A percentile compares a stretch with the other conserved stretches of the same genome.
phyloP scores from a whole-genome alignment of 2,888 invertebrate genomes.

The Mesochorus sp. region DNA sequence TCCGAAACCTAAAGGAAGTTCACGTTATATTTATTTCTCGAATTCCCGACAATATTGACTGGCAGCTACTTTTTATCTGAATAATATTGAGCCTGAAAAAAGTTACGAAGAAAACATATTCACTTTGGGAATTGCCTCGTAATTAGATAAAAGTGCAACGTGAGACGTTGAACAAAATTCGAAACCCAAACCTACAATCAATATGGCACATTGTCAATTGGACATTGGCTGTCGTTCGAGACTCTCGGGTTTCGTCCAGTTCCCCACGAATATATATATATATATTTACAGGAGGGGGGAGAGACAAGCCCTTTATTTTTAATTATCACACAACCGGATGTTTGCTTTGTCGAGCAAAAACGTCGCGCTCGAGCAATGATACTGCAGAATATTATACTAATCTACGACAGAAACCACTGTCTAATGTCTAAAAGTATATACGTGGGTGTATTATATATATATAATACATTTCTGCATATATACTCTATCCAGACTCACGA shows the following conservation, averaged over 20 bases:
- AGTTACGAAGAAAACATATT: too few species aligned
- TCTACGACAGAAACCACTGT: slow-evolving; percentile 36
- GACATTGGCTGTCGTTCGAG: slow-evolving; percentile 21
- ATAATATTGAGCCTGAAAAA: too few species aligned
- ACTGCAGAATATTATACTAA: slow-evolving; percentile 33
- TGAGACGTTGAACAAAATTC: slow-evolving; percentile 7
- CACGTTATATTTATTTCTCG: neutral
- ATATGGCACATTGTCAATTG: slow-evolving; percentile 27
- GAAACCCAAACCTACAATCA: slow-evolving; percentile 15
- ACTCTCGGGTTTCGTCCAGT: slow-evolving; percentile 56
- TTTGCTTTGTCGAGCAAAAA: slow-evolving; percentile 65
- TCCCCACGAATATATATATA: too few species aligned
- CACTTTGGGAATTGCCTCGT: neutral
- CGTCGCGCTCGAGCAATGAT: slow-evolving; percentile 63
- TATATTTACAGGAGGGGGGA: too few species aligned
- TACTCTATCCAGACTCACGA: slow-evolving; percentile 23
- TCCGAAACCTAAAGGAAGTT: neutral
- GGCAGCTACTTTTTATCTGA: neutral
- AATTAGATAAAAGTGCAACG: slow-evolving; percentile 12
- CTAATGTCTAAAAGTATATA: slow-evolving; percentile 24
- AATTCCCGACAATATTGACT: neutral
- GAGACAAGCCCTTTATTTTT: slow-evolving; percentile 61
- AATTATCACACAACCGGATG: slow-evolving; percentile 62
- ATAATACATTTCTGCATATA: neutral
- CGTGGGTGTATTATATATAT: neutral